phyloP scores from a whole-genome alignment of 2,888 invertebrate genomes.

The Subacronicta megacephala region DNA sequence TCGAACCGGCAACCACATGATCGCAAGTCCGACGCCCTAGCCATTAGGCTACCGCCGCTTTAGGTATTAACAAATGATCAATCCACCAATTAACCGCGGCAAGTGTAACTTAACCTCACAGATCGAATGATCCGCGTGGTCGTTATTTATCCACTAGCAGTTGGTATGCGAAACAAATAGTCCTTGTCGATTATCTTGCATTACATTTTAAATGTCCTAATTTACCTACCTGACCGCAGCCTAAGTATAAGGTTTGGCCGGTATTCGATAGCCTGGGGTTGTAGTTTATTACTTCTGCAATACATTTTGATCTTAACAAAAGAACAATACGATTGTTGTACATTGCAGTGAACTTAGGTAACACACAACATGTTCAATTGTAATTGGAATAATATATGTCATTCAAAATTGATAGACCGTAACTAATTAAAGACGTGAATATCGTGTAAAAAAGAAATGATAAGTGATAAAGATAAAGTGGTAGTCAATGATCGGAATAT shows the following conservation, averaged over 20 bases:
- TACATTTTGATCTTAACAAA: conserved; percentile 32
- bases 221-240: conserved; percentile 48
- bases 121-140: not conserved
- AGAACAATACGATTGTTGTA: conserved; percentile 40
- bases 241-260: conserved; percentile 11
- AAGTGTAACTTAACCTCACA: not conserved
- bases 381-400: not conserved
- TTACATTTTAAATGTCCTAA: conserved; percentile 56
- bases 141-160: conserved; percentile 1
- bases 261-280: conserved; percentile 42
- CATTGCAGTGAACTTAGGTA: conserved; percentile 25
- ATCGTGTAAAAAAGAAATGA: too few relatives aligned
- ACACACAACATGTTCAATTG: conserved; percentile 13
- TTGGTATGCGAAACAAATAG: conserved; percentile 61
- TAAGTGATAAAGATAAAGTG: too few relatives aligned
- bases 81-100: not conserved
- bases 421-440: too few relatives aligned
- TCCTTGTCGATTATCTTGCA: conserved; percentile 55
- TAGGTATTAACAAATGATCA: not conserved
- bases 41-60: too few relatives aligned
- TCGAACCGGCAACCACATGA: too few relatives aligned
- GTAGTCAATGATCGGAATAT: too few relatives aligned
- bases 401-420: too few relatives aligned
- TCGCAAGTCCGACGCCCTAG: too few relatives aligned
- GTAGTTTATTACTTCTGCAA: conserved; percentile 32